Percentiles rank a stretch among this genome's conserved stretches.
Evolutionary conservation across 2,888 invertebrate species (phyloP).

Genomic region (Andrena trimmerana): DNA sequence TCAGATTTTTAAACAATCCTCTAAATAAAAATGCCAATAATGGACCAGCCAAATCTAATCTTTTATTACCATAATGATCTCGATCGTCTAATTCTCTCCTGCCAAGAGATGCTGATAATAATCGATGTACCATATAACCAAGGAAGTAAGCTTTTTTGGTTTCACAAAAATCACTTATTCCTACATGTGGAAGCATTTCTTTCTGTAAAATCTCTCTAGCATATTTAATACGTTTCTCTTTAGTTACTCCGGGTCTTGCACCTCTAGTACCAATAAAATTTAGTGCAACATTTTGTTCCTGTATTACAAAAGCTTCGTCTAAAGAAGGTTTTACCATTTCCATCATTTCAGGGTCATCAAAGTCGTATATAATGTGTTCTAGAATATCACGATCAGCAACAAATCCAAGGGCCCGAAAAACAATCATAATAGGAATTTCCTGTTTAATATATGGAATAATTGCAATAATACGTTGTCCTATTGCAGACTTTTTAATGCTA

Average conservation of each 20-base stretch:
- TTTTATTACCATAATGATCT: constrained; percentile 99
- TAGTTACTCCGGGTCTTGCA: constrained; percentile 98
- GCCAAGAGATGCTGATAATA: constrained; percentile 96
- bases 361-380: constrained; percentile 99
- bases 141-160: constrained; percentile 99
- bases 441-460: constrained; percentile 99
- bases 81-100: constrained; percentile 99
- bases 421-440: constrained; percentile 99
- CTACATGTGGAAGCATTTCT: constrained; percentile 99
- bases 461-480: constrained; percentile 99
- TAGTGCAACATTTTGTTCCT: constrained; percentile 99
- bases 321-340: constrained; percentile 99
- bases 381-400: constrained; percentile 99
- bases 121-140: constrained; percentile 99
- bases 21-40: constrained; percentile 98
- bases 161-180: constrained; percentile 99
- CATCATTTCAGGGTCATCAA: constrained; percentile 99
- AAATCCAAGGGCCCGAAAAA: constrained; percentile 99
- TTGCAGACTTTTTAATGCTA: constrained; percentile 99
- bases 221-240: constrained; percentile 99
- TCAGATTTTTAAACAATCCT: constrained; percentile 97
- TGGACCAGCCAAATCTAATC: constrained; percentile 98
- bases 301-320: constrained; percentile 99
- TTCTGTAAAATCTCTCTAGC: constrained; percentile 99
- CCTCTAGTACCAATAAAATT: constrained; percentile 99